Evolutionary conservation across 2,113 vertebrate genomes (phyloP).

Genomic region (Chaetops frenatus): DNA sequence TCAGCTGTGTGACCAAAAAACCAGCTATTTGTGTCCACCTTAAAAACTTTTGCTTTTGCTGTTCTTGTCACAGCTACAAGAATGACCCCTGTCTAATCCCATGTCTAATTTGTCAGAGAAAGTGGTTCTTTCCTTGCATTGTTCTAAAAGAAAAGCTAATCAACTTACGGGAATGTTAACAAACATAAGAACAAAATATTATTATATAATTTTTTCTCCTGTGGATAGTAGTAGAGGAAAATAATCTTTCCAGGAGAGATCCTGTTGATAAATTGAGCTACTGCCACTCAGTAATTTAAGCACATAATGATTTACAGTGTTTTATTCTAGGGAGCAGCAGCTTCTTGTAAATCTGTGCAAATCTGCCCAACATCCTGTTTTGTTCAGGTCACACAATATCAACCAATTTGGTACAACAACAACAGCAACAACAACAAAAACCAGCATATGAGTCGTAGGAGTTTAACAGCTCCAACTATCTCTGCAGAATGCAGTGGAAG

Average conservation of each 20-base stretch:
- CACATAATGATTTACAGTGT: neutral
- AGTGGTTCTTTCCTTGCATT: conserved; percentile 11
- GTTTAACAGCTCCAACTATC: neutral
- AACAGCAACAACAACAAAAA: neutral
- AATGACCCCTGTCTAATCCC: neutral
- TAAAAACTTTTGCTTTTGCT: neutral
- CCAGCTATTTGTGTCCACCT: neutral
- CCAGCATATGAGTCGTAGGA: neutral
- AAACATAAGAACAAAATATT: neutral
- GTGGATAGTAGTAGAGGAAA: neutral
- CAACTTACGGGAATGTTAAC: neutral
- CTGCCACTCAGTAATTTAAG: neutral
- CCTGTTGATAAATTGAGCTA: neutral
- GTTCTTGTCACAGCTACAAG: neutral
- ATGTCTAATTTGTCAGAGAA: neutral
- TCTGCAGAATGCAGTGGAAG: neutral
- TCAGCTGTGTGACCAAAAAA: neutral
- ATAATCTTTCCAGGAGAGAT: neutral
- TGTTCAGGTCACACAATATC: neutral
- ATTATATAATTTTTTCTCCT: neutral
- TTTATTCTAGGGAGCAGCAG: neutral
- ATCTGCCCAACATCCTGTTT: conserved; percentile 26
- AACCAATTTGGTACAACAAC: neutral
- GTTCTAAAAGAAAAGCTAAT: neutral
- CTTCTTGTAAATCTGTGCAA: neutral